Base-by-base conservation (phyloP, 1,140 invertebrate genomes). In the Lutraria rhynchaena region DNA sequence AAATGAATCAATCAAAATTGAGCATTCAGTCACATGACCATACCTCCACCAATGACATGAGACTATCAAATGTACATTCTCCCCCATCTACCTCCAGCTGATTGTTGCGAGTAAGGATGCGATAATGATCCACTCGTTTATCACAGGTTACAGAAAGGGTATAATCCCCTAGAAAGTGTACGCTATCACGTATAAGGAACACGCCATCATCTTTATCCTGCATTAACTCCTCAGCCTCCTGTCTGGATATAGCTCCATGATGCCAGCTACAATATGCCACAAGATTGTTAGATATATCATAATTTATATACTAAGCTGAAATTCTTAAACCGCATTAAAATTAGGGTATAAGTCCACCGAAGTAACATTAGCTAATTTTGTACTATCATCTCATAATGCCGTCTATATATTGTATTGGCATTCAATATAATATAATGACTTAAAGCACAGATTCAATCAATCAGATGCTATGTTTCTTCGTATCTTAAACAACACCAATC, bases 161-260 rank as follows among this genome's bases (percentile, higher is more conserved):
- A 91, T 98, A 99, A 93, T 99, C 98, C 60, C 99, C 99, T 29
- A 98, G 98, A 93, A 98, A 99, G 93, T 99, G 99, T 37, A 98
- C 99, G 78, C 98, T 99, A 93, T 99, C 98, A 84, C 99, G 95
- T 65, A 99, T 97, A 82, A 99, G 94, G 93, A 99, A 99, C 49
- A 99, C 94, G 19, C 99, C 99, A 93, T 99, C 97, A 84, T 96
- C 89, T 94, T 86, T 95, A 90, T 53, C 77, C 53, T 73, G 60
- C 9, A 99, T 94, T 82, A 99, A 93, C 88, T 95, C 94, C 93
- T 99, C 98, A 0, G 99, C 98, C 88, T 96, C 95, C 92, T 99
- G 98, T 53, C 99, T 94, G 5, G 96, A 97, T 91, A 99, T 99
- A 91, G 98, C 98, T 49, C 98, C 98, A 94, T 99, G 98, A 93